A percentile compares a stretch with the other conserved stretches of the same genome.
Evolutionary conservation across 2,888 invertebrate species (phyloP).

Genomic region (Halocaridina rubra): DNA sequence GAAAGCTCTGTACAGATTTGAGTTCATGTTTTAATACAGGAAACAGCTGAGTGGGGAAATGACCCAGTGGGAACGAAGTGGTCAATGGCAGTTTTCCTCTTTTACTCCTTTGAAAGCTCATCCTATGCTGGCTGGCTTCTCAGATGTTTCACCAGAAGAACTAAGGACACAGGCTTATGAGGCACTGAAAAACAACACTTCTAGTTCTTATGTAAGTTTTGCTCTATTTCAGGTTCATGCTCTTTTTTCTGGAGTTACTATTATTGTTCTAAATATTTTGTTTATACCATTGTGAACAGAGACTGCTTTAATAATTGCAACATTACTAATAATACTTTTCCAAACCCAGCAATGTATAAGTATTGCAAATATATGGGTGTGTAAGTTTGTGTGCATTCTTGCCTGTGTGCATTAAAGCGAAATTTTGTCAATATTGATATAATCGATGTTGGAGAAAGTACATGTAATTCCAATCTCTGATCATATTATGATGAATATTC

Average conservation of each 20-base stretch:
- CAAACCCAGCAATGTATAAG: not conserved
- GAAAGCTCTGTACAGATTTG: too few species aligned
- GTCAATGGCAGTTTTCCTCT: slow-evolving; percentile 56
- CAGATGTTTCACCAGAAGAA: slow-evolving; percentile 57
- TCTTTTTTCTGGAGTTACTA: not conserved
- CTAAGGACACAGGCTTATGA: slow-evolving; percentile 51
- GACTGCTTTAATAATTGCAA: not conserved
- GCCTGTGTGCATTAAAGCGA: too few species aligned
- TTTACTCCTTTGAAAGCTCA: slow-evolving; percentile 52
- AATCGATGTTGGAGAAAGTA: not conserved
- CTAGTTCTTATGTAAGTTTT: slow-evolving; percentile 39
- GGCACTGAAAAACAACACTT: slow-evolving; percentile 42
- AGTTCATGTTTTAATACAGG: slow-evolving; percentile 17
- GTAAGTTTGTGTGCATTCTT: not conserved
- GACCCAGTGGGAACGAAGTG: slow-evolving; percentile 60
- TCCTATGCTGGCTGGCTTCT: slow-evolving; percentile 51
- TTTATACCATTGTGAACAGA: too few species aligned
- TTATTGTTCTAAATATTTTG: too few species aligned
- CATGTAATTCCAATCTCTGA: not conserved
- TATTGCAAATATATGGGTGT: not conserved
- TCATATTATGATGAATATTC: too few species aligned
- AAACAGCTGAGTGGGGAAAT: slow-evolving; percentile 61
- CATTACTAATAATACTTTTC: not conserved
- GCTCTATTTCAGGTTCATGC: not conserved
- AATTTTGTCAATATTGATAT: too few species aligned